These are phyloP conservation scores for Myiozetetes cayanensis DNA, from an alignment of 2,113 vertebrate genomes.

Conservation along the genomic window DNA sequence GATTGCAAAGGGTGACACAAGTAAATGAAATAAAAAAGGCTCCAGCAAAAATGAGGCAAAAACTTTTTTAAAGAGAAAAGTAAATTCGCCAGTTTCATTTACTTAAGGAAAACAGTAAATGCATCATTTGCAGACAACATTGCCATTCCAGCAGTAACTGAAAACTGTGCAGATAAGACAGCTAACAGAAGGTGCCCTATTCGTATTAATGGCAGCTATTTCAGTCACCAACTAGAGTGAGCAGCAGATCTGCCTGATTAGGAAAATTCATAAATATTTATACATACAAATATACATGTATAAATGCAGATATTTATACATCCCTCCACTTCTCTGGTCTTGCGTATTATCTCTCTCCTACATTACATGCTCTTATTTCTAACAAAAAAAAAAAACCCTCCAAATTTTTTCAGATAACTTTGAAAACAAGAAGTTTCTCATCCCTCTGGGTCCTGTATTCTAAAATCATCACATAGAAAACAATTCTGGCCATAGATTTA, in stretches of 20 bases:
- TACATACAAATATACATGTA: neutral
- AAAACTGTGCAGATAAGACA: neutral
- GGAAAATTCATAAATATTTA: neutral
- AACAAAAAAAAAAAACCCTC: neutral
- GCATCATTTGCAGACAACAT: neutral
- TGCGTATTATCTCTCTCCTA: neutral
- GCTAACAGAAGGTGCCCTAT: neutral
- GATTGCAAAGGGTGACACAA: neutral
- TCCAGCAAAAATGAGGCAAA: neutral
- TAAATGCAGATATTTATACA: neutral
- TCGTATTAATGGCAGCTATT: neutral
- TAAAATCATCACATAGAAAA: neutral
- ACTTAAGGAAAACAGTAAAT: neutral
- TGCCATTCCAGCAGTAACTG: neutral
- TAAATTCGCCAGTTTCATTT: neutral
- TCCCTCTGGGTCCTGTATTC: neutral
- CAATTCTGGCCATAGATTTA: neutral
- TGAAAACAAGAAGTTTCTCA: neutral
- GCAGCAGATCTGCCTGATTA: conserved; percentile 18
- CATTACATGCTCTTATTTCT: neutral
- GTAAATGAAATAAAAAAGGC: neutral
- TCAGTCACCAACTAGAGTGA: neutral
- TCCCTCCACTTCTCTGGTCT: neutral
- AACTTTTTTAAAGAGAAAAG: neutral
- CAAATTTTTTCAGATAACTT: neutral